Evolutionary conservation across 2,797 vertebrate genomes (phyloP), one percentile per base, ranked within the genome.

Genomic region (Benthosema pterotum): DNA sequence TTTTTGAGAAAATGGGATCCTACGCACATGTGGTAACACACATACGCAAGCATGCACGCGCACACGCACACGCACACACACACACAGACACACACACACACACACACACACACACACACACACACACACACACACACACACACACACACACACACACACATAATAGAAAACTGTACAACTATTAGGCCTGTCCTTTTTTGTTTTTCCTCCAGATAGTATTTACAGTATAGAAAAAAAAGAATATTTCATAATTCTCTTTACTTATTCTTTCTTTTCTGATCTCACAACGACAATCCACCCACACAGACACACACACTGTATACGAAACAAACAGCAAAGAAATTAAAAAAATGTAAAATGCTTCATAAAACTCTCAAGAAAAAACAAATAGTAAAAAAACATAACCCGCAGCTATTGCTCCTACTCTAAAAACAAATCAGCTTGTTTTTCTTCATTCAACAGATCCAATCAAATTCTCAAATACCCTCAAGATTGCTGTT

Each of bases 121-220:
- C 50, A 22, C 55, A 71, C 60, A 57, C 68, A 75, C 59, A 63
- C 91, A 92, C 89, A 92, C 88, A 72, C 80, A 84, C 87, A 84
- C 90, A 93, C 43, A n/a, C n/a, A 46, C 13, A 4, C 45, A 46
- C n/a, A 46, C 45, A 46, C 32, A n/a, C n/a, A n/a, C n/a, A 88
- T 83, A 58, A 83, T 85, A 84, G 52, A 78, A 84, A 87, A 75
- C 83, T 87, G 75, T 87, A 87, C 86, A 90, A 63, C 76, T 77
- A 66, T 84, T 83, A 60, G 15, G 11, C n/a, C 15, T 14, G 11
- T 3, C 1, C n/a, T 11, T n/a, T 18, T 18, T 61, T 4, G n/a
- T 79, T 75, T 86, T 74, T 77, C 58, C 69, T 74, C 67, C 71
- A 71, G 63, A 75, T 69, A 49, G 55, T 86, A 86, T 88, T 82